A percentile compares a stretch with the other conserved stretches of the same genome.
Conservation (phyloP, 2,888 invertebrate species). For the Nemotelus nigrinus region DNA sequence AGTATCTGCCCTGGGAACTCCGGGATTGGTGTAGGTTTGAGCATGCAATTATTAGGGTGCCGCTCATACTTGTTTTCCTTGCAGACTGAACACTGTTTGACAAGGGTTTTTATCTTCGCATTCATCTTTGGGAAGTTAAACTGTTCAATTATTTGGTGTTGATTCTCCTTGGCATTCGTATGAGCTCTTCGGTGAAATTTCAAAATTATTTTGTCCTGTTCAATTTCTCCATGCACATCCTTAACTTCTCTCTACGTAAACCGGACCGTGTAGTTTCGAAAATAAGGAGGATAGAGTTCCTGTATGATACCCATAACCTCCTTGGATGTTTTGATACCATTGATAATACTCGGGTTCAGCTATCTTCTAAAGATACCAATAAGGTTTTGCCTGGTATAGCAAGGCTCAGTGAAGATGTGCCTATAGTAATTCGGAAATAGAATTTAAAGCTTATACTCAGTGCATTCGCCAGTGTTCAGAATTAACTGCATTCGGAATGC, state of each 20-base stretch:
- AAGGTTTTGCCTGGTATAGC: not conserved
- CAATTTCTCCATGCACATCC: not conserved
- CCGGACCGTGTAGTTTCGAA: not conserved
- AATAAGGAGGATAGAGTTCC: not conserved
- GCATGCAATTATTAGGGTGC: too few species aligned
- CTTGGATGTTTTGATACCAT: not conserved
- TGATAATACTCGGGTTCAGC: not conserved
- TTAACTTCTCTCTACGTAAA: not conserved
- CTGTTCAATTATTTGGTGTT: not conserved
- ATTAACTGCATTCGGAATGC: too few species aligned
- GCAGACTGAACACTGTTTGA: too few species aligned
- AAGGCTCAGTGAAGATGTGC: not conserved
- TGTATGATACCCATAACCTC: not conserved
- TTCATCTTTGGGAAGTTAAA: not conserved
- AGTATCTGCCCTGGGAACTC: too few species aligned
- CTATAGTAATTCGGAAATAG: too few species aligned
- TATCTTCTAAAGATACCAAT: not conserved
- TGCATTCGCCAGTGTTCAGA: too few species aligned
- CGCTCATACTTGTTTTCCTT: too few species aligned
- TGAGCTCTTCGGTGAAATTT: conserved; percentile 4
- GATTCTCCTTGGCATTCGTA: conserved; percentile 28
- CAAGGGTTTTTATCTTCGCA: too few species aligned
- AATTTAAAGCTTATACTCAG: too few species aligned
- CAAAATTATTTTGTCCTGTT: not conserved
- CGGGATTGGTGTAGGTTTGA: too few species aligned